Evolutionary conservation across 2,113 vertebrate species (phyloP), one percentile per base, ranked within the genome.

Genomic region (Thymallus thymallus): DNA sequence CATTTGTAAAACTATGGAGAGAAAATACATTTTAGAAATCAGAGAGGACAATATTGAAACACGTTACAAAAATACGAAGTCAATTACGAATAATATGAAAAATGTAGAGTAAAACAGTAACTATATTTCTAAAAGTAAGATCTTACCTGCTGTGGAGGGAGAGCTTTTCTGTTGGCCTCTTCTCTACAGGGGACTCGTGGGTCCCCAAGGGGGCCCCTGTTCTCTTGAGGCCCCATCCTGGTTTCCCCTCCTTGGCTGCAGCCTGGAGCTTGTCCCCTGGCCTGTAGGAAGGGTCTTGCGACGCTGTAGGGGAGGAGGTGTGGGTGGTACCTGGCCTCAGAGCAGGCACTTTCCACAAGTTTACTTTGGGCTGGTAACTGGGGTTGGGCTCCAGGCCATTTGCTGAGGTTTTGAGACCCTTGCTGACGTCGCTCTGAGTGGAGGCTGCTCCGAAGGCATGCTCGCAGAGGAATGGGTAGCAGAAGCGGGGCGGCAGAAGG

Each of bases 381-480:
- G 91, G 73, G 61, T 89, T 90, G 5, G 76, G 63, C 46, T 94
- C 79, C 12, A 91, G 51, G 0, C 77, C 71, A 0, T 82, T 85
- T 67, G 83, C 69, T 22, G 63, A 79, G 2, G 77, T 84, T 71
- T 90, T 95, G 84, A 75, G 80, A 1, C 0, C 85, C 90, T 96
- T 96, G 76, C 69, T 63, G n/a, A 89, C 12, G 20, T 87, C 82
- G 1, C 56, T 74, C 88, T 94, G 84, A 0, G 84, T 16, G 0
- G 93, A 76, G 0, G 90, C 62, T 0, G 91, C 73, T 72, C 92
- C 76, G 0, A 96, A 92, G 3, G 90, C 79, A 60, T 96, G 96
- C 73, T 98, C 97, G 0, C 96, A 95, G 46, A 99, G 87, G 84
- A 98, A 91, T 0, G 98, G 98, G 82, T 96, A 99, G 89, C 96